phyloP scores from a whole-genome alignment of 2,797 vertebrate genomes.

The Arnoldichthys spilopterus region DNA sequence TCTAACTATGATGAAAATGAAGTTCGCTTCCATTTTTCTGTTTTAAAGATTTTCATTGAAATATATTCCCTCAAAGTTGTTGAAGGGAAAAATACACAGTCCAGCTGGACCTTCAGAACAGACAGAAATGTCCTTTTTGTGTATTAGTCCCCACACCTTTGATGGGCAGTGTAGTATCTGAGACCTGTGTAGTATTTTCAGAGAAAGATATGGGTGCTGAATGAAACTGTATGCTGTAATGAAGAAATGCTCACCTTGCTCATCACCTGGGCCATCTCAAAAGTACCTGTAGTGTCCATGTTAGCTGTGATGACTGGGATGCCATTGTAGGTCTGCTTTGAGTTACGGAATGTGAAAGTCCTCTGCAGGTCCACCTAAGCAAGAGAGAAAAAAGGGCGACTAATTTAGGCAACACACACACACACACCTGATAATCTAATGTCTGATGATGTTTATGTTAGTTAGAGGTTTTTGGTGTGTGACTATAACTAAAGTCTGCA shows the following conservation, averaged over 20 bases:
- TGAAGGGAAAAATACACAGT: too few species aligned
- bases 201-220: not conserved
- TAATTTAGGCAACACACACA: conserved; percentile 12
- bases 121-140: too few species aligned
- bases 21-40: too few species aligned
- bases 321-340: conserved; percentile 94
- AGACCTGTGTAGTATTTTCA: not conserved
- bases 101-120: too few species aligned
- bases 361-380: conserved; percentile 90
- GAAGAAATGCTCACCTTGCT: conserved; percentile 85
- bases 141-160: not conserved
- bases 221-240: conserved; percentile 3
- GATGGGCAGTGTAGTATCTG: not conserved
- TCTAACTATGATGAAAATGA: too few species aligned
- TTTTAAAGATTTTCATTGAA: too few species aligned
- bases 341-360: conserved; percentile 97
- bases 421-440: too few species aligned
- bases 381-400: not conserved
- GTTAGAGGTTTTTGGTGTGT: too few species aligned
- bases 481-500: too few species aligned
- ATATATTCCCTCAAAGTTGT: too few species aligned
- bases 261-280: conserved; percentile 94
- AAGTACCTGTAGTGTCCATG: conserved; percentile 98
- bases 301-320: conserved; percentile 97
- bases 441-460: too few species aligned